Conservation (phyloP, 2,888 invertebrate species). For the Thelaira solivaga region DNA sequence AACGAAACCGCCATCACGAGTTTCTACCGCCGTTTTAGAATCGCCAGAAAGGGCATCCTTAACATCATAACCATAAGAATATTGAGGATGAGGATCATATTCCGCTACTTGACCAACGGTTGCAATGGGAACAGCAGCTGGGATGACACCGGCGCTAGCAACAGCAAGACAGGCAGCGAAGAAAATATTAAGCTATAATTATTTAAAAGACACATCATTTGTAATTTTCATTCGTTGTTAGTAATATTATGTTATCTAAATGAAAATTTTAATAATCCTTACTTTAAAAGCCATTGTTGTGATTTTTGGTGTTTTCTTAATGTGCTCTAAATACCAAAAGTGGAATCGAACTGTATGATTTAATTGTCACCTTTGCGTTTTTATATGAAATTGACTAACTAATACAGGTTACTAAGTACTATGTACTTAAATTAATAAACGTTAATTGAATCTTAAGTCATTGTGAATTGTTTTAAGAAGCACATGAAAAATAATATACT, state of each 20-base stretch:
- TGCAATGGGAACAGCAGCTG: slow-evolving; percentile 70
- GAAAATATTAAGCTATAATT: slow-evolving; percentile 70
- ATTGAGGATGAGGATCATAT: slow-evolving; percentile 77
- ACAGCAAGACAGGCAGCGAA: slow-evolving; percentile 73
- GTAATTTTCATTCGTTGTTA: too few relatives aligned
- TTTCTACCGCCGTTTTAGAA: slow-evolving; percentile 76
- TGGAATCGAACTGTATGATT: slow-evolving; percentile 74
- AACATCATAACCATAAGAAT: slow-evolving; percentile 76
- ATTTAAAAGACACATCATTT: too few relatives aligned
- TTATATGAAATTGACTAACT: slow-evolving; percentile 58
- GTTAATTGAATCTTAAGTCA: slow-evolving; percentile 62
- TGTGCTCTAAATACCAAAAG: slow-evolving; percentile 75
- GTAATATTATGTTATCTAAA: not conserved
- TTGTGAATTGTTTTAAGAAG: not conserved
- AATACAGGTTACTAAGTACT: slow-evolving; percentile 52
- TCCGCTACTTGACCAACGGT: slow-evolving; percentile 71
- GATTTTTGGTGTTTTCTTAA: slow-evolving; percentile 57
- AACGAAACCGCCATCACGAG: slow-evolving; percentile 76
- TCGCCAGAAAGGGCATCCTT: slow-evolving; percentile 77
- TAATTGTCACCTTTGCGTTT: slow-evolving; percentile 67
- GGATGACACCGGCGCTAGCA: slow-evolving; percentile 72
- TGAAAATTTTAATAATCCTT: slow-evolving; percentile 65
- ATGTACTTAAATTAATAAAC: slow-evolving; percentile 40
- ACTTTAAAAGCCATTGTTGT: slow-evolving; percentile 75
- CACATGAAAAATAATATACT: not conserved